Percentiles rank a stretch among this genome's conserved stretches.
These are phyloP conservation scores for Ranitomeya variabilis DNA, from an alignment of 2,113 vertebrate genomes.

Conservation along the genomic window DNA sequence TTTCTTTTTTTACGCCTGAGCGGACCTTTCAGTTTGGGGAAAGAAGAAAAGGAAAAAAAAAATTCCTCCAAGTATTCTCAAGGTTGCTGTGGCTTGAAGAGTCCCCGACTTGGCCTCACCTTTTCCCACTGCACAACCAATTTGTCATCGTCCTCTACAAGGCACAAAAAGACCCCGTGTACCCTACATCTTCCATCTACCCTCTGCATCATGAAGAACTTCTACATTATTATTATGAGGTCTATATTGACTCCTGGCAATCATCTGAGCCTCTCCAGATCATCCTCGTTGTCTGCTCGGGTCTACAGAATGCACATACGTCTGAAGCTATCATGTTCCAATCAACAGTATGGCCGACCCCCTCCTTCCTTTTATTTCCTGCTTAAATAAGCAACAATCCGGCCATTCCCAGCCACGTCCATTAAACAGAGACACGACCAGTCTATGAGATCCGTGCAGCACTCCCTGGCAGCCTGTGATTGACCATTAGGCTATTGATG, in stretches of 20 bases:
- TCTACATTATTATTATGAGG: neutral
- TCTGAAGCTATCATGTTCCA: constrained; percentile 67
- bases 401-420: constrained; percentile 79
- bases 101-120: constrained; percentile 81
- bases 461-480: constrained; percentile 96
- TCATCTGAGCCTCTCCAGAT: neutral
- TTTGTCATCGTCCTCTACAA: constrained; percentile 87
- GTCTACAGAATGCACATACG: neutral
- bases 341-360: constrained; percentile 78
- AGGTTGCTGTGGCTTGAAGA: constrained; percentile 87
- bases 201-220: constrained; percentile 57
- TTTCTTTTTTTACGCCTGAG: constrained; percentile 94
- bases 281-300: neutral
- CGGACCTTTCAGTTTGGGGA: constrained; percentile 83
- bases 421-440: constrained; percentile 96
- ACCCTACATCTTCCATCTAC: constrained; percentile 87
- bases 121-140: constrained; percentile 69
- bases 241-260: neutral
- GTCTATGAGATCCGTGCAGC: constrained; percentile 94
- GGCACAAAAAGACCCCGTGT: constrained; percentile 82
- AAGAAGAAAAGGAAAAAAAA: constrained; percentile 65
- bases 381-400: constrained; percentile 85
- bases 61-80: constrained; percentile 77
- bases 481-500: constrained; percentile 99
- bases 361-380: constrained; percentile 67